Percentiles rank a stretch among this genome's conserved stretches.
These are phyloP conservation scores for Mya arenaria DNA, from an alignment of 1,140 invertebrate genomes.

Conservation along the genomic window DNA sequence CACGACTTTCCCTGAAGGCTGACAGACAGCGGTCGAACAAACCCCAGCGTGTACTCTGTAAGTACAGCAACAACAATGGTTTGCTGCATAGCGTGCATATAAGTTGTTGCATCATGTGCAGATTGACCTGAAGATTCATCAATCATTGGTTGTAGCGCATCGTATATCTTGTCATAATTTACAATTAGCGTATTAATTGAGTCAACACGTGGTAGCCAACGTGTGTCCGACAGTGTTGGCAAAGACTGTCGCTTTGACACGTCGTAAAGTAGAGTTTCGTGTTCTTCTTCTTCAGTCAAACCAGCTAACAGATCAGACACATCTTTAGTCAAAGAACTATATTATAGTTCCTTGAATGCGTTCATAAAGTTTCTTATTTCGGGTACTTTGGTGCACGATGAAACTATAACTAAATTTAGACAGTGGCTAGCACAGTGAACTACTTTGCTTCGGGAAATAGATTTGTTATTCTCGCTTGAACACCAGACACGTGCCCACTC, in stretches of 20 bases:
- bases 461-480: background rate
- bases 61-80: background rate
- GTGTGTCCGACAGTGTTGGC: background rate
- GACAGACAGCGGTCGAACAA: background rate
- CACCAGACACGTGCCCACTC: background rate
- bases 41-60: background rate
- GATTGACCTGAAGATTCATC: constrained; percentile 1
- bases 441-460: background rate
- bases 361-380: background rate
- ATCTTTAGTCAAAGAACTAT: background rate
- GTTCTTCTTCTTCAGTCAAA: background rate
- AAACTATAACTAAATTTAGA: background rate
- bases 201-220: background rate
- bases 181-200: background rate
- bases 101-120: background rate
- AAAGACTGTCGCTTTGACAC: background rate
- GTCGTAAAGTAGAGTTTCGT: too few relatives aligned
- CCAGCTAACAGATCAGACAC: background rate
- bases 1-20: background rate
- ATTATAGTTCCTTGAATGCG: background rate
- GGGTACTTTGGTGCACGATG: background rate
- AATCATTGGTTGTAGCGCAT: background rate
- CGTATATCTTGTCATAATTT: constrained; percentile 4
- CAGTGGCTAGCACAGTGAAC: background rate
- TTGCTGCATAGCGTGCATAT: background rate